These are phyloP conservation scores for Tinamus major DNA, from an alignment of 2,797 vertebrate species.

Conservation along the genomic window DNA sequence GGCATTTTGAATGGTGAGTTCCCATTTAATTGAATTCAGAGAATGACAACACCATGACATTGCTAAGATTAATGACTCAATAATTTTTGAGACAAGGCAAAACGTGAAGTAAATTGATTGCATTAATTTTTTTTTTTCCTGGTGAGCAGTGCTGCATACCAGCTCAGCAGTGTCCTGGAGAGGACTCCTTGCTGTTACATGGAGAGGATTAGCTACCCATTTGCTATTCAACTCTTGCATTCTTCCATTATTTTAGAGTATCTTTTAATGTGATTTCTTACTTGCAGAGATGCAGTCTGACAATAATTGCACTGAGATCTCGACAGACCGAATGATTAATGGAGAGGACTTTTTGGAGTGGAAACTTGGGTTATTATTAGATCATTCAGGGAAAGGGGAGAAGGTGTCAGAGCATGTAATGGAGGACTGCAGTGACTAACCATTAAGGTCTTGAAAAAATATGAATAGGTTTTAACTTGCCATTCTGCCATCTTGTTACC, in stretches of 20 bases:
- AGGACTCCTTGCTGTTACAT: neutral
- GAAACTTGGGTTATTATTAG: constrained; percentile 65
- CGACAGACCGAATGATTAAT: constrained; percentile 60
- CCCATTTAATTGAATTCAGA: constrained; percentile 48
- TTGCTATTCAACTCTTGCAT: neutral
- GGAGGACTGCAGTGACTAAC: constrained; percentile 25
- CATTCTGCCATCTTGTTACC: constrained; percentile 30
- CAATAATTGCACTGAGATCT: constrained; percentile 60
- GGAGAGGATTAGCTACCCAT: neutral
- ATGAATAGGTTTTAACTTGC: constrained; percentile 37
- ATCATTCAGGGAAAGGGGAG: constrained; percentile 53
- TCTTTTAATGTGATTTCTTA: constrained; percentile 59
- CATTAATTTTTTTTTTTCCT: constrained; percentile 28
- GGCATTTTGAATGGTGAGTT: constrained; percentile 42
- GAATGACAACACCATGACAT: constrained; percentile 67
- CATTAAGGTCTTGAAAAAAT: constrained; percentile 23
- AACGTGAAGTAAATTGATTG: constrained; percentile 68
- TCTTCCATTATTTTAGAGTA: constrained; percentile 35
- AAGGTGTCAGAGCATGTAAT: constrained; percentile 42
- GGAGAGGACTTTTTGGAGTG: constrained; percentile 55
- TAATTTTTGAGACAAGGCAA: constrained; percentile 75
- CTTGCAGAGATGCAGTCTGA: constrained; percentile 35
- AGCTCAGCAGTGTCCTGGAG: constrained; percentile 7
- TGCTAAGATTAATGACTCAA: constrained; percentile 75
- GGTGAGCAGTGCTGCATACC: neutral